Evolutionary conservation across 2,797 vertebrate genomes (phyloP).

Genomic region (Eupleurogrammus muticus): DNA sequence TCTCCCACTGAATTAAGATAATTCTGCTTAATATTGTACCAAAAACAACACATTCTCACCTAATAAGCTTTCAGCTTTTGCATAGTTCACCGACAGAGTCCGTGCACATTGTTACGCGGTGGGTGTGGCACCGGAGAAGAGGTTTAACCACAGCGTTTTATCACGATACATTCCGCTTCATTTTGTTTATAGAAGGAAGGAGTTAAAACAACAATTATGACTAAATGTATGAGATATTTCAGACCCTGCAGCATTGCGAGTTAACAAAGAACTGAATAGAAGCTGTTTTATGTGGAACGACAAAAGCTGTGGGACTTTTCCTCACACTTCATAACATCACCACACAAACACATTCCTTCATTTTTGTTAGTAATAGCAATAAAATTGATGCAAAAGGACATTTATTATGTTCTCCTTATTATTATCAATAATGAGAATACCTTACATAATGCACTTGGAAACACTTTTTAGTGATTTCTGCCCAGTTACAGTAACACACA

Average conservation of each 20-base stretch:
- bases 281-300: background rate
- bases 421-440: too few relatives aligned
- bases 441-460: too few relatives aligned
- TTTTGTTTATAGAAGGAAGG: background rate
- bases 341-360: background rate
- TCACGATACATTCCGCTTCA: background rate
- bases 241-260: background rate
- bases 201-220: background rate
- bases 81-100: background rate
- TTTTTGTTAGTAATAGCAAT: background rate
- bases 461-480: too few relatives aligned
- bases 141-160: background rate
- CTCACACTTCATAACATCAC: background rate
- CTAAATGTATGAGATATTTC: background rate
- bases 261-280: background rate
- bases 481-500: too few relatives aligned
- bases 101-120: background rate
- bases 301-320: background rate
- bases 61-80: too few relatives aligned
- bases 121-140: constrained; percentile 22
- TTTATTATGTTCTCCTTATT: background rate
- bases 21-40: too few relatives aligned
- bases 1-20: too few relatives aligned
- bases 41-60: too few relatives aligned
- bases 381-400: background rate